Conservation (phyloP, 2,797 vertebrate genomes). For the Amphiprion clarkii region DNA sequence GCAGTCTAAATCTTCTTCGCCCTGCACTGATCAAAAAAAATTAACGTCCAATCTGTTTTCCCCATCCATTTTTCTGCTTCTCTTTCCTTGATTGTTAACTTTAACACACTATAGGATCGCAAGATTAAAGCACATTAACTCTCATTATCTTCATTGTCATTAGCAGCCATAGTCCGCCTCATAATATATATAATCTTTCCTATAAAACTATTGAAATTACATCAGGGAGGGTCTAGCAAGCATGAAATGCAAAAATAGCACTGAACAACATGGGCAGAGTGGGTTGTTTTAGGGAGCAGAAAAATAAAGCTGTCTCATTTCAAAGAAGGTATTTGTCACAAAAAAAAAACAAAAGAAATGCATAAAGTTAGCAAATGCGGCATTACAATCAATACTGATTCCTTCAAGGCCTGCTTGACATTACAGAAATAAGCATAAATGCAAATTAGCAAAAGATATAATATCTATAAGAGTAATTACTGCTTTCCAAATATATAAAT, state of each 20-base stretch:
- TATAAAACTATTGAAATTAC: slow-evolving; percentile 30
- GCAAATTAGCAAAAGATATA: neutral
- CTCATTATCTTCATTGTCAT: slow-evolving; percentile 11
- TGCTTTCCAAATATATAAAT: neutral
- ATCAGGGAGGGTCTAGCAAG: slow-evolving; percentile 41
- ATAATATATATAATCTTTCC: neutral
- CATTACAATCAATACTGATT: slow-evolving; percentile 12
- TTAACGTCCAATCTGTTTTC: too few species aligned
- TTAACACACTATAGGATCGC: slow-evolving; percentile 4
- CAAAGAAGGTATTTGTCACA: neutral
- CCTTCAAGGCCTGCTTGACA: neutral
- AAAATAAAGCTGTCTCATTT: slow-evolving; percentile 30
- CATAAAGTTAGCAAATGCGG: neutral
- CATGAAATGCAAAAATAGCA: slow-evolving; percentile 39
- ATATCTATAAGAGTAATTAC: neutral
- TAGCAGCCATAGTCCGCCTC: neutral
- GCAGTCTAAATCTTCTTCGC: neutral
- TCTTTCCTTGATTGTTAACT: too few species aligned
- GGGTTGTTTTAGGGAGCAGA: slow-evolving; percentile 19
- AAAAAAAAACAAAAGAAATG: neutral
- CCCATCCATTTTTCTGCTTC: too few species aligned
- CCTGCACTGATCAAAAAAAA: neutral
- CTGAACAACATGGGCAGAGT: neutral
- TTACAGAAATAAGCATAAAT: slow-evolving; percentile 19
- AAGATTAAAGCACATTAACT: slow-evolving; percentile 26